Percentiles rank a stretch among this genome's conserved stretches.
Evolutionary conservation across 2,797 vertebrate genomes (phyloP).

Genomic region (Staurois parvus): DNA sequence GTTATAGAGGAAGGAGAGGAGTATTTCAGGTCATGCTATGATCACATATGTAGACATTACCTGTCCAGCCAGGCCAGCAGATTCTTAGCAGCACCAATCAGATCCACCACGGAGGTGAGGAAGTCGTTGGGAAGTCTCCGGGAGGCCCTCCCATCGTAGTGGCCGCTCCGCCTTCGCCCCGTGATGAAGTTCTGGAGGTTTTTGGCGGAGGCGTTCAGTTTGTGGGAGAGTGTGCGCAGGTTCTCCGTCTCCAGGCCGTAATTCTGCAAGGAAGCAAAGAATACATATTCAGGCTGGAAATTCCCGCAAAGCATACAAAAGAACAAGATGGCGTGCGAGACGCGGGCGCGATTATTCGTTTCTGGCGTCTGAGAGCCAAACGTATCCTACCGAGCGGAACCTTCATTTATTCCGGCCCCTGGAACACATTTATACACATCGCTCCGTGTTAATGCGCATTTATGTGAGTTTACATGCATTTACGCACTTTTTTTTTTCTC

Average conservation of each 20-base stretch:
- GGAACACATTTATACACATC: no score
- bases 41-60: slow-evolving; percentile 68
- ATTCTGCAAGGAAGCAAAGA: slow-evolving; percentile 76
- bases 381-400: no score
- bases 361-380: no score
- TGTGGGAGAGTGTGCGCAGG: slow-evolving; percentile 89
- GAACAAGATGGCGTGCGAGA: no score
- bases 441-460: no score
- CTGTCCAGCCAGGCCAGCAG: slow-evolving; percentile 93
- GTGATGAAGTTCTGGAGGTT: slow-evolving; percentile 94
- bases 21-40: no score
- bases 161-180: slow-evolving; percentile 87
- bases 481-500: no score
- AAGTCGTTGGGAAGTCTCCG: slow-evolving; percentile 88
- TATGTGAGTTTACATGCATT: no score
- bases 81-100: slow-evolving; percentile 91
- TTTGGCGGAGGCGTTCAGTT: slow-evolving; percentile 89
- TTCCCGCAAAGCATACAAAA: no score
- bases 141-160: slow-evolving; percentile 87
- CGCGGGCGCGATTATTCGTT: no score
- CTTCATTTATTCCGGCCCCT: no score
- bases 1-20: no score
- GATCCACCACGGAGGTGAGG: slow-evolving; percentile 89
- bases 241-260: slow-evolving; percentile 91
- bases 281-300: background rate